Conservation (phyloP, 2,113 vertebrate species). For the Tychaedon coryphoeus region DNA sequence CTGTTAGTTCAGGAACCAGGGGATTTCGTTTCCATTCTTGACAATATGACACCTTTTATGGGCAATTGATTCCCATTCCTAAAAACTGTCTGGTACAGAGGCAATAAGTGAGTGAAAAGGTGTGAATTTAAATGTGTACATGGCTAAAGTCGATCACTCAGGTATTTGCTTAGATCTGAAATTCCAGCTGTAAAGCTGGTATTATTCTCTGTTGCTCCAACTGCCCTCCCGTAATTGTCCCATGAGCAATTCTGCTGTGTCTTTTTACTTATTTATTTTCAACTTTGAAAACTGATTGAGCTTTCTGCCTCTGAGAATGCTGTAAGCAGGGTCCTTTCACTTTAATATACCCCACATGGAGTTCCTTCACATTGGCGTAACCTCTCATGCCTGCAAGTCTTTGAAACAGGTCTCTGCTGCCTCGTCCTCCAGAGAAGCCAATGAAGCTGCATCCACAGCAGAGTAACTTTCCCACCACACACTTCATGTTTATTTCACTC, state of each 20-base stretch:
- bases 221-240: neutral
- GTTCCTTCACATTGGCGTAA: neutral
- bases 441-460: neutral
- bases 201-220: constrained; percentile 2
- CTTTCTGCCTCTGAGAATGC: neutral
- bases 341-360: neutral
- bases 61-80: constrained; percentile 18
- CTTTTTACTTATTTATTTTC: constrained; percentile 26
- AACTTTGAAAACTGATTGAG: neutral
- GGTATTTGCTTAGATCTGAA: constrained; percentile 24
- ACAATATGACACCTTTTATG: constrained; percentile 19
- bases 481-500: neutral
- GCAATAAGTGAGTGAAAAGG: constrained; percentile 3
- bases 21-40: constrained; percentile 11
- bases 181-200: neutral
- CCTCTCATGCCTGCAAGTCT: neutral
- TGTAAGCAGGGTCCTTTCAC: neutral
- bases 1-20: neutral
- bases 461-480: neutral
- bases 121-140: constrained; percentile 44
- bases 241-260: neutral
- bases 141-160: neutral
- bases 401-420: neutral
- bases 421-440: neutral
- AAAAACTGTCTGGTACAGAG: neutral